phyloP scores from a whole-genome alignment of 2,797 vertebrate genomes.

The Alexandromys oeconomus region DNA sequence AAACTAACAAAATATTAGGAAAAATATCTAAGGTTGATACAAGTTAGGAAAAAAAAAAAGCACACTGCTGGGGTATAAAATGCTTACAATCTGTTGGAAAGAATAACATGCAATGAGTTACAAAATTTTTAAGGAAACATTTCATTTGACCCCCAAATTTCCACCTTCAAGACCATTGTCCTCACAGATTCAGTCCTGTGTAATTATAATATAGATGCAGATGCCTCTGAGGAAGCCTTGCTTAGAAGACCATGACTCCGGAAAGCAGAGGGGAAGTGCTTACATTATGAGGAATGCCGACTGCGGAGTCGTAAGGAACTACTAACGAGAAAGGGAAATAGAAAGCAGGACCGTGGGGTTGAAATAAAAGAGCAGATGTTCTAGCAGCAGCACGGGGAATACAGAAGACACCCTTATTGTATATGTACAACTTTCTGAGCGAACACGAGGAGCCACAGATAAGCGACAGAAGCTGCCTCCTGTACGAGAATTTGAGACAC shows the following conservation, averaged over 20 bases:
- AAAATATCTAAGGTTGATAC: not conserved
- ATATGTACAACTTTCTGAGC: not conserved
- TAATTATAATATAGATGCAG: not conserved
- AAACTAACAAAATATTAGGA: not conserved
- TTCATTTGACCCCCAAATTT: not conserved
- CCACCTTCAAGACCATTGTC: not conserved
- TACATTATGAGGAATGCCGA: not conserved
- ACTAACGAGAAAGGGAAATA: not conserved
- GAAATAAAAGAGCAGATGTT: not conserved
- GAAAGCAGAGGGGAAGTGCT: not conserved
- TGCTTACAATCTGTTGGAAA: not conserved
- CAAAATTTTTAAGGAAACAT: not conserved
- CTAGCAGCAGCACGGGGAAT: not conserved
- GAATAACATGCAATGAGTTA: not conserved
- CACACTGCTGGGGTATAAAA: not conserved
- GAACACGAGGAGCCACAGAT: not conserved
- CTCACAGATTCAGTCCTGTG: not conserved
- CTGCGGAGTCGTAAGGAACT: not conserved
- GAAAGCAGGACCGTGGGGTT: not conserved
- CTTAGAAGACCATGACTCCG: not conserved
- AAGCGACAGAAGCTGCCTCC: not conserved
- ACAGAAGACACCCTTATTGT: not conserved
- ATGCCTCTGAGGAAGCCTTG: not conserved
- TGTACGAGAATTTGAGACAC: not conserved
- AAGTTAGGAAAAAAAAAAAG: constrained; percentile 18